Evolutionary conservation across 2,888 invertebrate genomes (phyloP).

Genomic region (Cotesia congregata): DNA sequence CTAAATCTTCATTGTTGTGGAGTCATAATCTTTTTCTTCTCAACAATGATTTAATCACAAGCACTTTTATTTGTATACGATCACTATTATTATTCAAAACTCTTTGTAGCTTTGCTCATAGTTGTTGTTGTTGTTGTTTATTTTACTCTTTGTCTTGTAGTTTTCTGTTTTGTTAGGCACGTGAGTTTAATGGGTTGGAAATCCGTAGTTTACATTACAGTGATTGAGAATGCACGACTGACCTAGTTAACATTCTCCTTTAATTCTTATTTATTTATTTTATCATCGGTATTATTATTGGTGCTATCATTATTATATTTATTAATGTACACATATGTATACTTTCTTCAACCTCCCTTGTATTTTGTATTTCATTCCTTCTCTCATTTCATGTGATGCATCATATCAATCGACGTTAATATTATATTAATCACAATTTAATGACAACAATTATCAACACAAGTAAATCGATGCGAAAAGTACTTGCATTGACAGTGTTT

Average conservation of each 20-base stretch:
- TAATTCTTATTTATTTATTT: conserved; percentile 23
- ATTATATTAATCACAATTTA: too few species aligned
- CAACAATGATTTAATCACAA: conserved; percentile 1
- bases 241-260: conserved; percentile 41
- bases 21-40: neutral
- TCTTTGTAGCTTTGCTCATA: too few species aligned
- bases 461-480: neutral
- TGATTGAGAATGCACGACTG: conserved; percentile 37
- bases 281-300: conserved; percentile 2
- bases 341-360: neutral
- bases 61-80: neutral
- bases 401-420: neutral
- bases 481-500: neutral
- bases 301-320: neutral
- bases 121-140: neutral
- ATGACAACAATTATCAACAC: neutral
- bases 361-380: neutral
- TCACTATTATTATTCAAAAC: too few species aligned
- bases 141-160: conserved; percentile 7
- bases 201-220: conserved; percentile 40
- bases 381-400: neutral
- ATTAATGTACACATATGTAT: neutral
- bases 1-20: neutral
- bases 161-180: conserved; percentile 14
- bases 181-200: conserved; percentile 36